Percentiles rank a stretch among this genome's conserved stretches.
Conservation (phyloP, 1,140 invertebrate species). For the Centruroides sculpturatus region DNA sequence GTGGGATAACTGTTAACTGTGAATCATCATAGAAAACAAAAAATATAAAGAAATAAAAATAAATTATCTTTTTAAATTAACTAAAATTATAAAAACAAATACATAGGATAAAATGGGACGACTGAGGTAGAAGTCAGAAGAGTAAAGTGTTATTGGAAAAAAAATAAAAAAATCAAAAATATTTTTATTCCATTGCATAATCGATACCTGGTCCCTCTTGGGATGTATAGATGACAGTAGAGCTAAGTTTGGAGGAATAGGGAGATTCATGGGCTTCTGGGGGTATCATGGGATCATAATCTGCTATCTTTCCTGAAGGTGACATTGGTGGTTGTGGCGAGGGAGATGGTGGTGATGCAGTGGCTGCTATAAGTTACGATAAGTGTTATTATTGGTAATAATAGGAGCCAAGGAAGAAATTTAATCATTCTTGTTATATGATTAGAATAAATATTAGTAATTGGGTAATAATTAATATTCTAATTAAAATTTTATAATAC, state of each 20-base stretch:
- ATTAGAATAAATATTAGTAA: neutral
- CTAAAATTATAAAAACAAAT: too few relatives aligned
- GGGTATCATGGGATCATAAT: slow-evolving; percentile 10
- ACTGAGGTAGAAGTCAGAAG: neutral
- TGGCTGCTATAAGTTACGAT: slow-evolving; percentile 2
- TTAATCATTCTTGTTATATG: neutral
- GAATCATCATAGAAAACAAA: neutral
- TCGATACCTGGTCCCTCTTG: slow-evolving; percentile 31
- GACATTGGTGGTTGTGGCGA: slow-evolving; percentile 20
- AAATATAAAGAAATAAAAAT: too few relatives aligned
- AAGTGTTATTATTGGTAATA: neutral
- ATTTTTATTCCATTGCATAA: too few relatives aligned
- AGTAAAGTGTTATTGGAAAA: neutral
- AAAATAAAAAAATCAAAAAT: too few relatives aligned
- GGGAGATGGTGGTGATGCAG: slow-evolving; percentile 19
- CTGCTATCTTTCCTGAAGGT: slow-evolving; percentile 9
- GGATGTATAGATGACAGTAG: slow-evolving; percentile 71
- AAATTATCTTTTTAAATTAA: too few relatives aligned
- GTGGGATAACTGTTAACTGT: slow-evolving; percentile 33
- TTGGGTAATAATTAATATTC: too few relatives aligned
- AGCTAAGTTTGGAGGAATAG: slow-evolving; percentile 53
- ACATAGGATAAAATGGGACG: too few relatives aligned
- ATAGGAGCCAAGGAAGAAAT: neutral
- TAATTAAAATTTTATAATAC: too few relatives aligned
- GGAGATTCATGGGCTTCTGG: slow-evolving; percentile 44